Evolutionary conservation across 53 echinoderm and acorn worm species (phyloP).

Genomic region (Echinarachnius parma): DNA sequence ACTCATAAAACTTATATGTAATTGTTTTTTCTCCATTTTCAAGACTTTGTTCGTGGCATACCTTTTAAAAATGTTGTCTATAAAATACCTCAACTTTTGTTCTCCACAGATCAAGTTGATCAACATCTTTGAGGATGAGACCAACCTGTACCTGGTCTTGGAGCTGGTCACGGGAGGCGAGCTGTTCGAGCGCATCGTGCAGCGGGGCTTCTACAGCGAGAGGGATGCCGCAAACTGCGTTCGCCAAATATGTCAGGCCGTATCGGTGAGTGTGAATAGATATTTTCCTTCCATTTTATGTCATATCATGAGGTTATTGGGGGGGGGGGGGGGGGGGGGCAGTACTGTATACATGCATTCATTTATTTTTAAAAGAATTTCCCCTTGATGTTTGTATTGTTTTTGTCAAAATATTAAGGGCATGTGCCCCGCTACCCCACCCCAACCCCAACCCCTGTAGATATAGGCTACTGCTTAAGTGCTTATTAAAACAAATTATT

Average conservation of each 20-base stretch:
- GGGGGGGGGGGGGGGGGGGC: too few relatives aligned
- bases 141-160: conserved; percentile 70
- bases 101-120: conserved; percentile 80
- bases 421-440: too few relatives aligned
- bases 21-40: too few relatives aligned
- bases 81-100: too few relatives aligned
- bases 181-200: conserved; percentile 90
- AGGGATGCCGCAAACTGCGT: conserved; percentile 89
- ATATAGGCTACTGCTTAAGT: too few relatives aligned
- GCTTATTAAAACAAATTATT: too few relatives aligned
- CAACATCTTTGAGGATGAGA: conserved; percentile 86
- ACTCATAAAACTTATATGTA: too few relatives aligned
- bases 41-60: too few relatives aligned
- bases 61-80: too few relatives aligned
- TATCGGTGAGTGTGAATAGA: conserved; percentile 61
- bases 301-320: neutral
- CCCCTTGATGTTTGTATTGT: neutral
- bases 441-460: too few relatives aligned
- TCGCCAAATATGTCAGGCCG: conserved; percentile 89
- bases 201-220: conserved; percentile 82
- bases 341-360: neutral
- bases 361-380: neutral
- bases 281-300: neutral
- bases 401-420: too few relatives aligned
- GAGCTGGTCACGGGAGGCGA: conserved; percentile 97